Evolutionary conservation across 2,113 vertebrate genomes (phyloP).

Genomic region (Heptranchias perlo): DNA sequence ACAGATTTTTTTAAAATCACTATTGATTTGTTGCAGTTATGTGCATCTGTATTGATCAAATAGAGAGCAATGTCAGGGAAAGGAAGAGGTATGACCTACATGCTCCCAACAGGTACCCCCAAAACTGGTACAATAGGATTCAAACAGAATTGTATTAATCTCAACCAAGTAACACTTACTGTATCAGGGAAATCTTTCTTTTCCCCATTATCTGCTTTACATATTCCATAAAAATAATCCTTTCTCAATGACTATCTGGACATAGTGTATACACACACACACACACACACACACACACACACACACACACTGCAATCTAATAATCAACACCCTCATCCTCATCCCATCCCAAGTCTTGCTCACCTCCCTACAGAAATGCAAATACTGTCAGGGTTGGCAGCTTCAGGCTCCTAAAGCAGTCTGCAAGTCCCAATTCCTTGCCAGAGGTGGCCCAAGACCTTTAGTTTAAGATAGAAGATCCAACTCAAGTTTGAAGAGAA

Average conservation of each 20-base stretch:
- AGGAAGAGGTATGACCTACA: neutral
- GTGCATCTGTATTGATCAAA: neutral
- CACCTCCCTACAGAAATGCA: neutral
- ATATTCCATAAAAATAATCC: neutral
- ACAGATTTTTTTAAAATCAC: neutral
- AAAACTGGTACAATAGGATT: neutral
- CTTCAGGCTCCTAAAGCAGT: neutral
- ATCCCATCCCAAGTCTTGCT: neutral
- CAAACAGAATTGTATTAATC: neutral
- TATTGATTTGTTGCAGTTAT: neutral
- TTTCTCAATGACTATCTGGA: neutral
- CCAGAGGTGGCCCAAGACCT: neutral
- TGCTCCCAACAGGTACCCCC: neutral
- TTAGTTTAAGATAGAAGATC: neutral
- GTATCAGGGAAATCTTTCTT: neutral
- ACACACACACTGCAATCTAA: too few relatives aligned
- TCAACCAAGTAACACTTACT: neutral
- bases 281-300: too few relatives aligned
- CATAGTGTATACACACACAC: too few relatives aligned
- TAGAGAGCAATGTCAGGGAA: neutral
- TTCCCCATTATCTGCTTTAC: neutral
- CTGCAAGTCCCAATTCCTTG: neutral
- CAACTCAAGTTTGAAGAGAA: neutral
- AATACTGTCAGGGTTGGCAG: neutral
- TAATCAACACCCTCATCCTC: neutral